Conservation (phyloP, 2,113 vertebrate genomes). For the Protobothrops flavoviridis region DNA sequence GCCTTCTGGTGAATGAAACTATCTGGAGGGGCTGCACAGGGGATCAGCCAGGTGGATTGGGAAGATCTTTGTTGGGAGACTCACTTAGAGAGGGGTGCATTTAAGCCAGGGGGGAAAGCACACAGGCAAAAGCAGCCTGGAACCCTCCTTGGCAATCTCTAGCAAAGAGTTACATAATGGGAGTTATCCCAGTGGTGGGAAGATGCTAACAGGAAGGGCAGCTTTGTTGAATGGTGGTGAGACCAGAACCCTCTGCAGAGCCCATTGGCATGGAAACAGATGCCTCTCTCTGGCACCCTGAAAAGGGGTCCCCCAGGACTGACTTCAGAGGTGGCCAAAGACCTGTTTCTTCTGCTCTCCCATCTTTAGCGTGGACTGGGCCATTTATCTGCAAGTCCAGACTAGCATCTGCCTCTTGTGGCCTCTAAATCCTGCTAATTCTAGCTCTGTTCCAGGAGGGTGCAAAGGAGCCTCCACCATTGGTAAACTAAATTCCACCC, state of each 20-base stretch:
- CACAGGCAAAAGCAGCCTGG: background rate
- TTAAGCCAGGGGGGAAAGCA: background rate
- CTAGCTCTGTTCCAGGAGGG: background rate
- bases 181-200: background rate
- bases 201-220: background rate
- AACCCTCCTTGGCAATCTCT: background rate
- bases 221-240: background rate
- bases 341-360: constrained; percentile 23
- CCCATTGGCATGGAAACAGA: background rate
- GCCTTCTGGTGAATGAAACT: background rate
- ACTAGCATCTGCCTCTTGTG: constrained; percentile 26
- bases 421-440: constrained; percentile 54
- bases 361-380: constrained; percentile 43
- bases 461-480: background rate
- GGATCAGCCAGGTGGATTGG: too few relatives aligned
- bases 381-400: constrained; percentile 52
- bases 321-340: accelerated
- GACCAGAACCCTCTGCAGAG: background rate
- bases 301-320: background rate
- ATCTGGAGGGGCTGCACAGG: too few relatives aligned
- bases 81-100: background rate
- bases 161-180: background rate
- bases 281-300: too few relatives aligned
- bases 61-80: background rate
- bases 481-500: constrained; percentile 29